phyloP scores from a whole-genome alignment of 1,140 invertebrate species.

The Luehdorfia chinensis region DNA sequence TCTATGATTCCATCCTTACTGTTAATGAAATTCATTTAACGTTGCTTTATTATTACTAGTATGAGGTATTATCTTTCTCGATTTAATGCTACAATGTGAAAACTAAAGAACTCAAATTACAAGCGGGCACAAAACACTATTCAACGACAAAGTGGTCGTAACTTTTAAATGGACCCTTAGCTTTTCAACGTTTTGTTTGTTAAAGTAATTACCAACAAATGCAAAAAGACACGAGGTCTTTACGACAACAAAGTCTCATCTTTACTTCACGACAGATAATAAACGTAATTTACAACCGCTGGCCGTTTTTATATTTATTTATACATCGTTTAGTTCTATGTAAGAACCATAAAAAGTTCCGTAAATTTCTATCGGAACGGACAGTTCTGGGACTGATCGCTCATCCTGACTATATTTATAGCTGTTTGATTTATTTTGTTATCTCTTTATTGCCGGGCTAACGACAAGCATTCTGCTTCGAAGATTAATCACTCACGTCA shows the following conservation, averaged over 20 bases:
- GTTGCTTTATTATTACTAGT: too few relatives aligned
- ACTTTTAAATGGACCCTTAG: constrained; percentile 19
- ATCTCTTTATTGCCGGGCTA: constrained; percentile 71
- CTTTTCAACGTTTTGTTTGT: constrained; percentile 18
- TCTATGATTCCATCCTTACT: too few relatives aligned
- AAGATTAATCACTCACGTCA: constrained; percentile 72
- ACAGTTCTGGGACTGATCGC: constrained; percentile 64
- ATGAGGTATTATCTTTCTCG: too few relatives aligned
- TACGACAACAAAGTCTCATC: constrained; percentile 49
- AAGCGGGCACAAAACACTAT: constrained; percentile 4
- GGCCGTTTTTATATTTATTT: constrained; percentile 68
- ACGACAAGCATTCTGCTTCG: constrained; percentile 68
- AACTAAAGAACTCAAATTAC: constrained; percentile 1
- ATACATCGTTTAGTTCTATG: constrained; percentile 48
- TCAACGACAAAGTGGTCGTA: constrained; percentile 9
- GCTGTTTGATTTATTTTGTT: constrained; percentile 75
- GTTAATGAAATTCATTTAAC: too few relatives aligned
- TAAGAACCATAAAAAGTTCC: constrained; percentile 62
- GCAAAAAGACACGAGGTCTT: constrained; percentile 25
- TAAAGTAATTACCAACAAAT: constrained; percentile 17
- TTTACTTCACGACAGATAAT: constrained; percentile 55
- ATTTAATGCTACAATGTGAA: neutral
- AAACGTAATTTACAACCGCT: constrained; percentile 64
- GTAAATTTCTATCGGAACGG: constrained; percentile 62
- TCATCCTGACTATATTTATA: constrained; percentile 67